Base-by-base conservation (phyloP, 1,140 invertebrate species). In the Lucilia cuprina region DNA sequence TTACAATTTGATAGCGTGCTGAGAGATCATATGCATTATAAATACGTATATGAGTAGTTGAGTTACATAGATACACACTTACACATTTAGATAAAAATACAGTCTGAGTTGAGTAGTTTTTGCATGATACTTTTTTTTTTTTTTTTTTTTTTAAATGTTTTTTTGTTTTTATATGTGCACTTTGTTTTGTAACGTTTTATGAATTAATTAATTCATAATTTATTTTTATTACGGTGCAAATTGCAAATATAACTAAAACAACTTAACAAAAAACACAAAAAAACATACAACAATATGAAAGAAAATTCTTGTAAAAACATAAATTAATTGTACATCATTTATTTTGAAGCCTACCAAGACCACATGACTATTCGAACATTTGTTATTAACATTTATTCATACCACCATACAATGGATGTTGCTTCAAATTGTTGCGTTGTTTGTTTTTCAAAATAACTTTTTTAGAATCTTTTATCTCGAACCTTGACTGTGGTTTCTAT, bases 161-260 rank as follows among this genome's bases (percentile, higher is more conserved):
- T 21, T 82, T 25, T 82, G 47, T 34, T 82, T 82, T 82, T n/a
- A 55, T 55, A 55, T 55, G 50, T 78, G 19, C 21, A 50, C 19
- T 82, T 60, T 82, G 60, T 82, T 65, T 82, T 82, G 50, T 82
- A 65, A 82, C 60, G 60, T 65, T 82, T 82, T 80, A 50, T 86
- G 87, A 86, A 88, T 88, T 87, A 87, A 88, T 88, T 88, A 88
- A 89, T 89, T 88, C 75, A 83, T 86, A 87, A 87, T 88, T 87
- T 86, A 87, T 86, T 75, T 84, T 89, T 87, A 85, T 88, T 88
- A 87, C 88, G 86, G 87, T 88, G 88, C 86, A 88, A 89, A 89
- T 88, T 89, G 88, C 85, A 86, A 89, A 88, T 88, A 21, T 21
- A 14, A 34, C 25, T 75, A 75, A 75, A 75, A 80, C 35, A 80